A percentile compares a stretch with the other conserved stretches of the same genome.
Conservation (phyloP, 2,113 vertebrate species). For the Rhodinocichla rosea region DNA sequence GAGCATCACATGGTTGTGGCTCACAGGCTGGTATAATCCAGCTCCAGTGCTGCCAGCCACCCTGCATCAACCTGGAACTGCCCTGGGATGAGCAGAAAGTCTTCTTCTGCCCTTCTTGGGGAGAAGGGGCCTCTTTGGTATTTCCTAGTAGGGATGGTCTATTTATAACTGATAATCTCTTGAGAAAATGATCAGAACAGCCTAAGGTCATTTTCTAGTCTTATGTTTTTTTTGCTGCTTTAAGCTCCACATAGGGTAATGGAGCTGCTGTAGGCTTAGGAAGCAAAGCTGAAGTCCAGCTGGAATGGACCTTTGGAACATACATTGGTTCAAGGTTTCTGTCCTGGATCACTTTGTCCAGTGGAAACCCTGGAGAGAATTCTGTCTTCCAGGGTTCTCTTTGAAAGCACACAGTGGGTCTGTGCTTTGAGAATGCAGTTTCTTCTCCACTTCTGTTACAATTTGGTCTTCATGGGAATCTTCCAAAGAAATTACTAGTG, state of each 20-base stretch:
- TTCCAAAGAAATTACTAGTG: background rate
- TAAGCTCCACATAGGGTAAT: background rate
- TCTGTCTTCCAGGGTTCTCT: background rate
- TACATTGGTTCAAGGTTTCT: background rate
- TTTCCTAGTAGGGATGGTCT: background rate
- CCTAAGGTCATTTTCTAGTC: slow-evolving; percentile 24
- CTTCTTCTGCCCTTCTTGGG: background rate
- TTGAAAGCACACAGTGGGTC: background rate
- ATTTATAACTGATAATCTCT: slow-evolving; percentile 23
- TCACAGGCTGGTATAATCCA: background rate
- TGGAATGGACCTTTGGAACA: background rate
- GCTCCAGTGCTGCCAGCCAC: background rate
- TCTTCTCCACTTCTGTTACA: background rate
- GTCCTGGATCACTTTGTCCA: background rate
- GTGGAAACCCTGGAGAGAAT: background rate
- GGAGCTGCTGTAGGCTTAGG: background rate
- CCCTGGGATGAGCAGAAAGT: background rate
- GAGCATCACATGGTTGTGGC: background rate
- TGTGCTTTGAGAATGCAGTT: background rate
- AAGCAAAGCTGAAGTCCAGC: background rate
- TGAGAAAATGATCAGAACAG: slow-evolving; percentile 13
- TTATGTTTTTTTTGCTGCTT: slow-evolving; percentile 20
- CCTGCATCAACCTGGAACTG: background rate
- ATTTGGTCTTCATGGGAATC: background rate
- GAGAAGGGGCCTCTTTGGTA: background rate